These are phyloP conservation scores for Eulimnadia texana DNA, from an alignment of 1,140 invertebrate genomes.

Conservation along the genomic window DNA sequence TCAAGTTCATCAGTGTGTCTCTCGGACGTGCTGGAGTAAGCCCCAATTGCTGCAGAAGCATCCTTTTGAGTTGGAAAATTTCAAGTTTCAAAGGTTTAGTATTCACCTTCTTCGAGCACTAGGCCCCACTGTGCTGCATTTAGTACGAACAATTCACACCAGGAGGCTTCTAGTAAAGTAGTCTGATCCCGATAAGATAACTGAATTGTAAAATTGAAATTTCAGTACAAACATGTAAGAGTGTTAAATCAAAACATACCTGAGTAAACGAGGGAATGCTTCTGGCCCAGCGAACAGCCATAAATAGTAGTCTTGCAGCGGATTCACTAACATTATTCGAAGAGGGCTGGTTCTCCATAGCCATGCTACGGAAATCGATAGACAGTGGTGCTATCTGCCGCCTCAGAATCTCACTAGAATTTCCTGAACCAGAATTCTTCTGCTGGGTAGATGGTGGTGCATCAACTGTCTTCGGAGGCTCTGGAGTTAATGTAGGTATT, in stretches of 20 bases:
- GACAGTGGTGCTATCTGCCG: too few relatives aligned
- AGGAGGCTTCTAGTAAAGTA: conserved; percentile 55
- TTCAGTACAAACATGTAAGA: too few relatives aligned
- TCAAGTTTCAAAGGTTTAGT: conserved; percentile 8
- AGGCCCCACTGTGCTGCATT: conserved; percentile 64
- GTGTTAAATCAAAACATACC: conserved; percentile 27
- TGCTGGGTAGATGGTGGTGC: too few relatives aligned
- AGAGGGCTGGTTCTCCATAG: too few relatives aligned
- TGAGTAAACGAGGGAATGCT: conserved; percentile 57
- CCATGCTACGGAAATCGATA: too few relatives aligned
- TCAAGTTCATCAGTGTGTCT: conserved; percentile 32
- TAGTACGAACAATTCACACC: conserved; percentile 71
- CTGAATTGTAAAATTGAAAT: conserved; percentile 26
- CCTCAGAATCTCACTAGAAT: too few relatives aligned
- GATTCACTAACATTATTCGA: conserved; percentile 52
- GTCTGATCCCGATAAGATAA: conserved; percentile 54
- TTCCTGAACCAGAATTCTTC: too few relatives aligned
- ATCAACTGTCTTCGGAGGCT: too few relatives aligned
- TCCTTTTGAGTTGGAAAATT: background rate
- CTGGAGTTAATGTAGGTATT: too few relatives aligned
- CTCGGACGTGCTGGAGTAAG: conserved; percentile 17
- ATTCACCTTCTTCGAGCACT: conserved; percentile 50
- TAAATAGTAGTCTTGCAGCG: conserved; percentile 57
- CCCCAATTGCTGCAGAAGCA: background rate
- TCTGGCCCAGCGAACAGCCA: conserved; percentile 59